A percentile compares a stretch with the other conserved stretches of the same genome.
phyloP scores from a whole-genome alignment of 2,113 vertebrate species.

The Mustelus asterias region DNA sequence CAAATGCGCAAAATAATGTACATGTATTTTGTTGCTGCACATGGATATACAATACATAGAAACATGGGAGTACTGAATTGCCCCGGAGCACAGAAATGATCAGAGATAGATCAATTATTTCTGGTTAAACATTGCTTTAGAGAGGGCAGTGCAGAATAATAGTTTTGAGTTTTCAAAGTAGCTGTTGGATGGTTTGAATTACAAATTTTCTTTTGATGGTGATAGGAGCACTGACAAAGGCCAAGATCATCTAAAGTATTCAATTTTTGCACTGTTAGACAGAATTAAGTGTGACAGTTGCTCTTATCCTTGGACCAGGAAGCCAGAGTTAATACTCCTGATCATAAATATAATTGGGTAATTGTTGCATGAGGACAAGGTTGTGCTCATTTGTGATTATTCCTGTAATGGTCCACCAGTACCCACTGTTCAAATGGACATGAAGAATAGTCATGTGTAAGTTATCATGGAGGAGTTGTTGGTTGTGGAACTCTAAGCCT shows the following conservation, averaged over 20 bases:
- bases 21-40: not conserved
- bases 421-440: not conserved
- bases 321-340: not conserved
- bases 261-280: not conserved
- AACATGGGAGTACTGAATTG: not conserved
- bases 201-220: not conserved
- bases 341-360: not conserved
- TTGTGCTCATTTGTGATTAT: not conserved
- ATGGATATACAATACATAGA: not conserved
- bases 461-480: not conserved
- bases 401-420: not conserved
- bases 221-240: not conserved
- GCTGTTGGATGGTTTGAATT: not conserved
- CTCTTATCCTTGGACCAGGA: not conserved
- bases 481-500: not conserved
- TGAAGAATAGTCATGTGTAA: not conserved
- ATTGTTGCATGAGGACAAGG: not conserved
- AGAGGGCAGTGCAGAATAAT: not conserved
- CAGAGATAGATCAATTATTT: not conserved
- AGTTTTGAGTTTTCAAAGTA: not conserved
- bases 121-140: not conserved
- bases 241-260: not conserved
- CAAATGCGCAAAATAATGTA: not conserved
- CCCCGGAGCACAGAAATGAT: not conserved
- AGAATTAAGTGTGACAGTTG: not conserved